Evolutionary conservation across 2,888 invertebrate species (phyloP), one percentile per base, ranked within the genome.

Genomic region (Pteria penguin): DNA sequence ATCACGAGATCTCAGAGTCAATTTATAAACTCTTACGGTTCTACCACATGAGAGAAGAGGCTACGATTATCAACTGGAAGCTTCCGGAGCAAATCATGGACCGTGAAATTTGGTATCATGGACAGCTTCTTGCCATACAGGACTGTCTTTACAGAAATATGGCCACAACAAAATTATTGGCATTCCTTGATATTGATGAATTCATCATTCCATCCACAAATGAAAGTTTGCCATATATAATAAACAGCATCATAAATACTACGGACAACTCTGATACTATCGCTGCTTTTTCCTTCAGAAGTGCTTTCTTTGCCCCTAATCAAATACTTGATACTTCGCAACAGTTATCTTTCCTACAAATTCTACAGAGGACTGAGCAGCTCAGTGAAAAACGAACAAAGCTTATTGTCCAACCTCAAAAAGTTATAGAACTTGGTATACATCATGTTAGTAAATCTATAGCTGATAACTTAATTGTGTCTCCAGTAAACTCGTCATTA

Each of bases 151-250:
- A 91, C 80, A 81, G 88, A 45, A 84, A 84, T 63, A 91, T 91
- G 88, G 82, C 85, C 8, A 69, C 75, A 4, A 88, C 84, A 76
- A 79, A 87, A 55, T 89, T 86, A 79, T 74, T 90, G 14, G 84
- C 88, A 31, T 91, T 91, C 75, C 79, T 90, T 57, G 92, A 92
- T 74, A 76, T 91, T 22, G 92, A 92, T 79, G 92, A 92, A 82
- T 85, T 90, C 60, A 85, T 92, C 45, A 84, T 92, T 45, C 92
- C 92, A n/a, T 70, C 72, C 33, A 63, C 65, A 14, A 55, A 82
- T 18, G 57, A 58, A 5, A 80, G 72, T 27, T 87, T 88, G 86
- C 72, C 57, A 14, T 67, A 69, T 18, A 78, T 88, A 83, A 32
- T 85, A 11, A 61, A 75, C 52, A 67, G 52, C n/a, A 27, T 72